phyloP scores from a whole-genome alignment of 2,888 invertebrate species.

The Steromphala cineraria region DNA sequence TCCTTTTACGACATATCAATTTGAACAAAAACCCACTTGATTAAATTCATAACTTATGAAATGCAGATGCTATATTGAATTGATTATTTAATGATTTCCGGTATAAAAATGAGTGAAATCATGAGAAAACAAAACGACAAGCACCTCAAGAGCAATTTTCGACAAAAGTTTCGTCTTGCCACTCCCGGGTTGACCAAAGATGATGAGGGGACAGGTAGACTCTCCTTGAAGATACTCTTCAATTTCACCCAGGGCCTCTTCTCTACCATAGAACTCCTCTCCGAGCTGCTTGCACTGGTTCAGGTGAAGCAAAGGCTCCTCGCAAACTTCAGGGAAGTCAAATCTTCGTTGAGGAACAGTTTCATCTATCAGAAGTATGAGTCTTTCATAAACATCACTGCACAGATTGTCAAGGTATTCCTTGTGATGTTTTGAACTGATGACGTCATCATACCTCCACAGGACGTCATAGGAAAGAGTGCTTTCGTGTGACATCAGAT shows the following conservation, averaged over 20 bases:
- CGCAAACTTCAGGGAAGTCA: constrained; percentile 43
- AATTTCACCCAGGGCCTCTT: constrained; percentile 46
- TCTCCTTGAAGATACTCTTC: constrained; percentile 55
- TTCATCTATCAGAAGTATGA: constrained; percentile 50
- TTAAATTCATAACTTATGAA: too few species aligned
- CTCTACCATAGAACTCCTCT: constrained; percentile 49
- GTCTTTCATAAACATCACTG: constrained; percentile 45
- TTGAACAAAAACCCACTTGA: too few species aligned
- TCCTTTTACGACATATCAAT: too few species aligned
- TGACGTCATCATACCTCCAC: constrained; percentile 72
- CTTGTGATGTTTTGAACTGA: constrained; percentile 64
- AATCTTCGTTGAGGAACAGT: constrained; percentile 41
- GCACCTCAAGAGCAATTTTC: constrained; percentile 63
- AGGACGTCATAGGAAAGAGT: constrained; percentile 61
- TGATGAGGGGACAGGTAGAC: constrained; percentile 54
- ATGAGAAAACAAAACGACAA: too few species aligned
- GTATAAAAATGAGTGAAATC: too few species aligned
- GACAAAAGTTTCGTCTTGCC: constrained; percentile 68
- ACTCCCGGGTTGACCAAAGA: constrained; percentile 64
- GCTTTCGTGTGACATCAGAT: constrained; percentile 50
- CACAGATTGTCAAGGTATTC: constrained; percentile 65
- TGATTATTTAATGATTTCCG: background rate
- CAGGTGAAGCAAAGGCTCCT: constrained; percentile 58
- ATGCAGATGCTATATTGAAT: background rate
- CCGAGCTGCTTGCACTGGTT: constrained; percentile 47